Conservation (phyloP, 2,113 vertebrate genomes). For the Garra rufa region DNA sequence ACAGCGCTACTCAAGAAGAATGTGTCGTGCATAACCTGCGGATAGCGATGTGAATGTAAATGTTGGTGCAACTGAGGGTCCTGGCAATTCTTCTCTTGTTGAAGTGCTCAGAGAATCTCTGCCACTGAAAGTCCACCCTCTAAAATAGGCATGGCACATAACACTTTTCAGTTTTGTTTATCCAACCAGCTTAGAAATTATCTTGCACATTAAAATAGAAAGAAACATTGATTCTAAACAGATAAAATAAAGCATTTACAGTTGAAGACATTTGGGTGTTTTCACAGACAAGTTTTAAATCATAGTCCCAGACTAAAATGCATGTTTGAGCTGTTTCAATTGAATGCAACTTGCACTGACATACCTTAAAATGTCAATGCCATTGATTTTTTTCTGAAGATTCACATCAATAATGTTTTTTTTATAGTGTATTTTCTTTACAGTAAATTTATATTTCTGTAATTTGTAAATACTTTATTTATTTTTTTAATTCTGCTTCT, state of each 20-base stretch:
- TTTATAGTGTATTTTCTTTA: too few species aligned
- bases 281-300: too few species aligned
- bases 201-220: background rate
- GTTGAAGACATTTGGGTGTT: background rate
- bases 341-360: too few species aligned
- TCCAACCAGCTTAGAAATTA: background rate
- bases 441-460: too few species aligned
- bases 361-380: too few species aligned
- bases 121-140: background rate
- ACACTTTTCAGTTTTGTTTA: background rate
- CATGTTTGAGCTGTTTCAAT: too few species aligned
- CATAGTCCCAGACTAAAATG: too few species aligned
- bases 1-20: background rate
- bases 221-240: background rate
- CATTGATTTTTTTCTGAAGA: too few species aligned
- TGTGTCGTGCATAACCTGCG: background rate
- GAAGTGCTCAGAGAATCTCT: slow-evolving; percentile 14
- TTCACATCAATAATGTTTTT: too few species aligned
- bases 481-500: too few species aligned
- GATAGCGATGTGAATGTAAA: background rate
- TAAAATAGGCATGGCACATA: background rate
- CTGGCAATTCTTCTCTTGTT: background rate
- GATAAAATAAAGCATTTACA: background rate
- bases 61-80: background rate
- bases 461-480: too few species aligned